Evolutionary conservation across 2,113 vertebrate genomes (phyloP), one percentile per base, ranked within the genome.

Genomic region (Hiodon tergisus): DNA sequence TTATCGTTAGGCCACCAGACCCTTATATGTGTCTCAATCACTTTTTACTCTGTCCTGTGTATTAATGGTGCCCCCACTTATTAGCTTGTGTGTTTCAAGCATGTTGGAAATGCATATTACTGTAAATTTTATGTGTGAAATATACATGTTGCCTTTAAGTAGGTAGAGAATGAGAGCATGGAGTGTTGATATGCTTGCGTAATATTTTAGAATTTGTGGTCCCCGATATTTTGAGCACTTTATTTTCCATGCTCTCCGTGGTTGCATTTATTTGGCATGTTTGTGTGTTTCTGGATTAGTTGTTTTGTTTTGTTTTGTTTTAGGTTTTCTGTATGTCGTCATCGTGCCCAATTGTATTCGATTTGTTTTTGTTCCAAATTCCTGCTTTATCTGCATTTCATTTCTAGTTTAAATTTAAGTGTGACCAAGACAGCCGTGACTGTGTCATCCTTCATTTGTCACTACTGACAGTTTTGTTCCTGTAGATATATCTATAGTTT

Each of bases 371-470:
- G 13, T 46, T 10, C 73, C 31, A 4, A 13, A 55, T 14, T 82
- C 74, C 0, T 86, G 82, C 80, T 78, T 80, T 59, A 69, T 75
- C 83, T 81, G 67, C 76, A 75, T 79, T 81, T 79, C 79, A 79
- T 73, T 67, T 80, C 74, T 57, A 83, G 67, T 79, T 75, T 77
- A 83, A 84, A 82, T 83, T 88, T 66, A 83, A 81, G 69, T 69
- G 7, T 77, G 62, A 48, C 60, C 16, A 53, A 53, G 77, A 78
- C 67, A 57, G 83, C 76, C 67, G 76, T 31, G 80, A 81, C 74
- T 81, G 81, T 74, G 69, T 81, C 83, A 54, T 82, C 78, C 54
- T 76, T 81, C 82, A 74, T 60, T 74, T 61, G 65, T 74, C 76
- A 80, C 76, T 1, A 78, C 55, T 85, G 81, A 83, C 69, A 50